Evolutionary conservation across 1,140 invertebrate genomes (phyloP).

Genomic region (Cotesia chilonis): DNA sequence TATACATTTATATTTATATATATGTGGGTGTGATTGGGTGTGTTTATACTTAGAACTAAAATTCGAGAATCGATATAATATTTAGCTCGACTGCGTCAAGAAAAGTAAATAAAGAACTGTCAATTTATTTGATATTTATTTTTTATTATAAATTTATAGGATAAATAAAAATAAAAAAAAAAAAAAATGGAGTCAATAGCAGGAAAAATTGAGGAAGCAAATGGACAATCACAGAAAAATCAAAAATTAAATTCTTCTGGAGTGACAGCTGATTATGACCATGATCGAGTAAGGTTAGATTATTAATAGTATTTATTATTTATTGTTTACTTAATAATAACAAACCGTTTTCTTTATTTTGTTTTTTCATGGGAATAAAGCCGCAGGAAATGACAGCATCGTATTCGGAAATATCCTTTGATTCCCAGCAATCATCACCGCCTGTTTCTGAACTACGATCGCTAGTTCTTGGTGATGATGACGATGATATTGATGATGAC

Average conservation of each 20-base stretch:
- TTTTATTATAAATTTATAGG: conserved; percentile 9
- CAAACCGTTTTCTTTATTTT: not conserved
- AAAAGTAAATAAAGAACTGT: not conserved
- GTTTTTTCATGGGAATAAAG: conserved; percentile 43
- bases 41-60: too few species aligned
- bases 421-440: conserved; percentile 69
- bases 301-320: not conserved
- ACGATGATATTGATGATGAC: conserved; percentile 49
- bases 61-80: too few species aligned
- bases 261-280: conserved; percentile 50
- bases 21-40: too few species aligned
- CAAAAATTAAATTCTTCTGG: conserved; percentile 8
- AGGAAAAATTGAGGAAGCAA: conserved; percentile 8
- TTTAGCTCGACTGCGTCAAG: not conserved
- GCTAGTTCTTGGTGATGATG: conserved; percentile 57
- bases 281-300: conserved; percentile 59
- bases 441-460: conserved; percentile 58
- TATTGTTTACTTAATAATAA: conserved; percentile 2
- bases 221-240: conserved; percentile 12
- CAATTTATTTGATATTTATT: not conserved
- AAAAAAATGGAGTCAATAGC: not conserved
- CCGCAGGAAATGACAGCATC: conserved; percentile 80
- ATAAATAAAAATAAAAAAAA: not conserved
- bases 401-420: conserved; percentile 84
- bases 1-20: too few species aligned